These are phyloP conservation scores for Talpa occidentalis DNA, from an alignment of 2,113 vertebrate species.

Conservation along the genomic window DNA sequence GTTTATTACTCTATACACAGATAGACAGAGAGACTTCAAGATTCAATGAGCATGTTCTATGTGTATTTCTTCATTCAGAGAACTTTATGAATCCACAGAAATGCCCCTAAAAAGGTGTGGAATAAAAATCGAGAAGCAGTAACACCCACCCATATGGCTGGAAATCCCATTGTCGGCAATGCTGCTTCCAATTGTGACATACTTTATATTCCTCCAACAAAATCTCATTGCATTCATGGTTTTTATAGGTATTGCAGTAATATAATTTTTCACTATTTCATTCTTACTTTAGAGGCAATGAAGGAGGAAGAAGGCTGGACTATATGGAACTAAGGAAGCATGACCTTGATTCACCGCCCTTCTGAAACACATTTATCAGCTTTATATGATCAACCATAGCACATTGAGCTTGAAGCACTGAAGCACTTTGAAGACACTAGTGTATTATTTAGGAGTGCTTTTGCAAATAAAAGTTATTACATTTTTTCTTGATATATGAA, in stretches of 20 bases:
- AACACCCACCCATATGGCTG: neutral
- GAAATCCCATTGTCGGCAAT: neutral
- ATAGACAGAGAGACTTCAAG: neutral
- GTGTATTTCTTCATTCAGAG: neutral
- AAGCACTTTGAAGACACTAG: neutral
- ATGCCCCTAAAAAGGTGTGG: neutral
- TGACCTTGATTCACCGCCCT: slow-evolving; percentile 32
- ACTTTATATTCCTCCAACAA: slow-evolving; percentile 37
- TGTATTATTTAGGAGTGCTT: neutral
- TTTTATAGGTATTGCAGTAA: slow-evolving; percentile 43
- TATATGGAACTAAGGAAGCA: neutral
- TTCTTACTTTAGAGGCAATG: slow-evolving; percentile 43
- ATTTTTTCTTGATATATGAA: neutral
- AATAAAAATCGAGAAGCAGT: neutral
- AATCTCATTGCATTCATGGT: neutral
- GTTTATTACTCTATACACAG: neutral
- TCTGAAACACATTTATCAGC: slow-evolving; percentile 41
- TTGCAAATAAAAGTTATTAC: neutral
- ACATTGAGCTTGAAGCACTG: neutral
- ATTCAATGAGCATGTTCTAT: neutral
- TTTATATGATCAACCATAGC: neutral
- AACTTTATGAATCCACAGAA: neutral
- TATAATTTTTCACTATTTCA: slow-evolving; percentile 43
- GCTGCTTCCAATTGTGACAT: neutral
- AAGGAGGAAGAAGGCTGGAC: neutral